Evolutionary conservation across 2,113 vertebrate species (phyloP).

Genomic region (Willisornis vidua): DNA sequence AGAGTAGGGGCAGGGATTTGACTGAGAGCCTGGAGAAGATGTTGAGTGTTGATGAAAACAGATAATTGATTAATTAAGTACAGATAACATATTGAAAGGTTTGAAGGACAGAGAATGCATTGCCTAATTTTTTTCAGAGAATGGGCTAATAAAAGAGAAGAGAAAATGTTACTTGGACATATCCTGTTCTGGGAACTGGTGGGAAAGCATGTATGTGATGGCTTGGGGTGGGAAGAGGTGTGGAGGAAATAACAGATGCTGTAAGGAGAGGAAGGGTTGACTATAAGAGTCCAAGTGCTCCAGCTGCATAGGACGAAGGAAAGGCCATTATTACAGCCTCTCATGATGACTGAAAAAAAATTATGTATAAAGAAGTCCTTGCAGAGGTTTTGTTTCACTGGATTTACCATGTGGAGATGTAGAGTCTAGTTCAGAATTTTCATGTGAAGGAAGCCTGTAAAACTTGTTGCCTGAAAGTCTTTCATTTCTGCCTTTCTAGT

Average conservation of each 20-base stretch:
- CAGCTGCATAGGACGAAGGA: not conserved
- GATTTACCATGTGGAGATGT: not conserved
- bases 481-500: slow-evolving; percentile 24
- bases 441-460: not conserved
- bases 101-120: not conserved
- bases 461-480: not conserved
- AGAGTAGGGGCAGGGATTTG: not conserved
- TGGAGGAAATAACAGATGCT: not conserved
- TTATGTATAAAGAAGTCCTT: not conserved
- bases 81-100: not conserved
- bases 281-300: not conserved
- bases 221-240: not conserved
- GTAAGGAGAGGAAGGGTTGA: not conserved
- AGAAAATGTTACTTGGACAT: not conserved
- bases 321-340: not conserved
- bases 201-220: not conserved
- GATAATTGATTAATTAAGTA: not conserved
- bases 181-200: not conserved
- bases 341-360: not conserved
- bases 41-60: not conserved
- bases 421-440: not conserved
- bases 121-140: not conserved
- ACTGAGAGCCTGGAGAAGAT: not conserved
- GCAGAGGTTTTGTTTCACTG: not conserved
- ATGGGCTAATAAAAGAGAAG: not conserved